Evolutionary conservation across 2,113 vertebrate species (phyloP).

Genomic region (Trogon melanurus): DNA sequence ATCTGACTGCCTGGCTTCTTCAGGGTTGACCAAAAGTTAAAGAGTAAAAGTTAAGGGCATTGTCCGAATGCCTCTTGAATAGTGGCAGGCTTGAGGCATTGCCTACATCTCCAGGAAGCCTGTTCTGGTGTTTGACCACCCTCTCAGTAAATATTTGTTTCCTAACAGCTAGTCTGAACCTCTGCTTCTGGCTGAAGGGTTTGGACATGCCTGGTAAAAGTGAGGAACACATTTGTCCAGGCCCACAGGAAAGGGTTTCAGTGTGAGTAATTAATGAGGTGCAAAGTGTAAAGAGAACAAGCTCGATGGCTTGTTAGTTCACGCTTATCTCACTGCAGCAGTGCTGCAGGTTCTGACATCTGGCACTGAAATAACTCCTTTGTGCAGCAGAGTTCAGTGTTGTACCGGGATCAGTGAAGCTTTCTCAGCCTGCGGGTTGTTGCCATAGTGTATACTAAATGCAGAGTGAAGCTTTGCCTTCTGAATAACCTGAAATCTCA

Average conservation of each 20-base stretch:
- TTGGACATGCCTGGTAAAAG: neutral
- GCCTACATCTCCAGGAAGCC: neutral
- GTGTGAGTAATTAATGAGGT: neutral
- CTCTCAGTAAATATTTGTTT: neutral
- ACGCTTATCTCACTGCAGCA: neutral
- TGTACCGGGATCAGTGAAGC: too few relatives aligned
- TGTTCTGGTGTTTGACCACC: neutral
- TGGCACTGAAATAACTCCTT: neutral
- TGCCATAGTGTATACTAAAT: fast-evolving
- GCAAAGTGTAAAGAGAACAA: neutral
- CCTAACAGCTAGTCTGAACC: neutral
- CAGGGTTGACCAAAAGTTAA: neutral
- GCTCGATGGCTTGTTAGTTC: neutral
- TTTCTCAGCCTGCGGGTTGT: neutral
- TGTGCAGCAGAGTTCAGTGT: fast-evolving
- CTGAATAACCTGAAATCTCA: neutral
- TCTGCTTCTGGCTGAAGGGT: neutral
- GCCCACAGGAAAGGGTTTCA: neutral
- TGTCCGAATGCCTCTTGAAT: neutral
- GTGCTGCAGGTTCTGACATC: neutral
- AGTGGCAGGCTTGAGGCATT: neutral
- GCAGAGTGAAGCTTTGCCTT: neutral
- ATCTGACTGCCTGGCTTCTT: neutral
- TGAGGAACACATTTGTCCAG: neutral
- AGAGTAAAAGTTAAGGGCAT: neutral